A percentile compares a stretch with the other conserved stretches of the same genome.
phyloP scores from a whole-genome alignment of 2,797 vertebrate species.

The Danio aesculapii region DNA sequence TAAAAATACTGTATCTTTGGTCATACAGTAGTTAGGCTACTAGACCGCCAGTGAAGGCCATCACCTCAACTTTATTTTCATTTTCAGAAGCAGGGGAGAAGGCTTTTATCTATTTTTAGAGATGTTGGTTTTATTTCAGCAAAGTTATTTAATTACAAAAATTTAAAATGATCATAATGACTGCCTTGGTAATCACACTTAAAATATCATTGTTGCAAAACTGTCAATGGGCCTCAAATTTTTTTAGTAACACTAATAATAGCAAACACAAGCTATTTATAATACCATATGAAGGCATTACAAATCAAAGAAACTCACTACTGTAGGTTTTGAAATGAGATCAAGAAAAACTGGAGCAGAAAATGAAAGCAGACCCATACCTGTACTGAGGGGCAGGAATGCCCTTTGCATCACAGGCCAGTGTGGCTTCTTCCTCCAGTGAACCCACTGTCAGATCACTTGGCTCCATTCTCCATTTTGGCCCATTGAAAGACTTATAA shows the following conservation, averaged over 20 bases:
- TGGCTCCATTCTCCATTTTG: conserved; percentile 83
- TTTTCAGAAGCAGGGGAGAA: no score
- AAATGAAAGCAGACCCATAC: conserved; percentile 58
- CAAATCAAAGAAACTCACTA: background rate
- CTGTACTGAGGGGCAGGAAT: conserved; percentile 79
- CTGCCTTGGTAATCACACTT: no score
- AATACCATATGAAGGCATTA: background rate
- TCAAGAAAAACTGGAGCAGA: background rate
- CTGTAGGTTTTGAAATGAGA: background rate
- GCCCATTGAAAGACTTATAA: conserved; percentile 77
- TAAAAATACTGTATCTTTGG: no score
- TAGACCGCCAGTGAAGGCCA: no score
- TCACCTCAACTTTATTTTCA: no score
- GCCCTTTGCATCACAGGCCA: conserved; percentile 82
- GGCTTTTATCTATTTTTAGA: no score
- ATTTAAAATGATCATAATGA: no score
- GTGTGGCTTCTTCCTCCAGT: conserved; percentile 80
- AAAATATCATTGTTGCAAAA: no score
- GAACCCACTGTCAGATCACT: conserved; percentile 80
- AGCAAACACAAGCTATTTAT: background rate
- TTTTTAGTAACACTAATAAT: background rate
- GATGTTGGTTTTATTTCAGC: no score
- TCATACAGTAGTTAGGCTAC: no score
- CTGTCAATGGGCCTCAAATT: no score
- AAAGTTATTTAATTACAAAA: no score